phyloP scores from a whole-genome alignment of 1,140 invertebrate species.

The Diuraphis noxia region DNA sequence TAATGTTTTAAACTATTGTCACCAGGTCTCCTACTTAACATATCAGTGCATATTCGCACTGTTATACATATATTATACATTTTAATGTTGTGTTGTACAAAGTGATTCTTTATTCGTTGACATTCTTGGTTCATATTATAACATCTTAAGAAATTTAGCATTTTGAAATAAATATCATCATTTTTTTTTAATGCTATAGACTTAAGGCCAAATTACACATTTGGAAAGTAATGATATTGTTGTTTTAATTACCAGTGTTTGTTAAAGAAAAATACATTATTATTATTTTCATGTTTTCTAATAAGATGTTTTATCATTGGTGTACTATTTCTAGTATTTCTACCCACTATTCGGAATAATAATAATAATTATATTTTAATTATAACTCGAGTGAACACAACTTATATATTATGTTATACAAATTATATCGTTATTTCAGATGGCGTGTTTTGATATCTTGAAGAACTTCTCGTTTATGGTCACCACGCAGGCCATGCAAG shows the following conservation, averaged over 20 bases:
- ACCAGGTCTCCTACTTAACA: background rate
- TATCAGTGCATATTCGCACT: background rate
- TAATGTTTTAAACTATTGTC: background rate
- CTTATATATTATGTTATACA: background rate
- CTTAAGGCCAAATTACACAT: no score
- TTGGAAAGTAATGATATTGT: background rate
- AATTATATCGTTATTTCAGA: slow-evolving; percentile 65
- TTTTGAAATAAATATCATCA: no score
- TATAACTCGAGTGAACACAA: background rate
- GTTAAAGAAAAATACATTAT: background rate
- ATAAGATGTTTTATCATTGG: background rate
- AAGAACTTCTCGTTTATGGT: slow-evolving; percentile 80
- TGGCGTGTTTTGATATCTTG: slow-evolving; percentile 78
- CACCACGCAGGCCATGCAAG: slow-evolving; percentile 79
- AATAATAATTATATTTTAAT: background rate
- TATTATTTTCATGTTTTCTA: no score
- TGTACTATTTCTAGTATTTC: no score
- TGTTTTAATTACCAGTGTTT: background rate
- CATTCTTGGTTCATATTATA: background rate
- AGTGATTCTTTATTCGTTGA: background rate
- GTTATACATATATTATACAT: background rate
- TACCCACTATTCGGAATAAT: background rate
- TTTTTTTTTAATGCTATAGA: background rate
- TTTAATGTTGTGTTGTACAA: background rate
- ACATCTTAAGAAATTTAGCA: background rate